Base-by-base conservation (phyloP, 2,113 vertebrate species). In the Trematomus loennbergii region DNA sequence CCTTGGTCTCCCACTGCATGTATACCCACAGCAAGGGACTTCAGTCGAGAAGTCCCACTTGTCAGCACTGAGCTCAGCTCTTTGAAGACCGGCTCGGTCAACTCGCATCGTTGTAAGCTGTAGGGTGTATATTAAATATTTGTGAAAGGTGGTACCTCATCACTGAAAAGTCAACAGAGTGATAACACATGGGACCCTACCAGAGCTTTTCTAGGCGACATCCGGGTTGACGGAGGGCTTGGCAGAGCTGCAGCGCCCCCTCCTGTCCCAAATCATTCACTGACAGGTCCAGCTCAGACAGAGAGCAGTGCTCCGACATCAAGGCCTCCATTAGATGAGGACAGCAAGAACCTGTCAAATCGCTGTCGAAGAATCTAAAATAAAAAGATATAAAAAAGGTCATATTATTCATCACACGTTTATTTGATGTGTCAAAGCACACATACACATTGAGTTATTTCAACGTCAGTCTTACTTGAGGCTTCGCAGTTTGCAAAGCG, bases 201-300 rank as follows among this genome's bases (percentile, higher is more conserved):
- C 55, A 1, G 1, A 94, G 88, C 68, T 57, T 92, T 75, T 92
- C 65, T 12, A 94, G 12, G 25, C 71, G 77, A 69, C 88, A 92
- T 1, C 67, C 58, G 2, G 88, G 85, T 46, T 29, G 45, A 22
- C 58, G 66, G 12, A 94, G 90, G 2, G 88, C 86, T 54, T 87
- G 64, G 65, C 91, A 94, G 62, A 95, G 93, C 71, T 89, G 65
- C 62, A 94, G 79, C 1, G 66, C 91, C 82, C 92, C 93, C 78
- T 93, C 88, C 81, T 95, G 91, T 67, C 79, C 87, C 9, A 94
- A 70, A 0, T 92, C 87, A 45, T 94, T 95, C 9, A 90, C 50
- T 13, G 94, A 93, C 62, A 94, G 84, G 13, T 94, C 79, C 65
- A 95, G 80, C 43, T 94, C 87, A 12, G 78, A 59, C 83, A 95